These are phyloP conservation scores for Rhogogaster chlorosoma DNA, from an alignment of 2,888 invertebrate species.

Conservation along the genomic window DNA sequence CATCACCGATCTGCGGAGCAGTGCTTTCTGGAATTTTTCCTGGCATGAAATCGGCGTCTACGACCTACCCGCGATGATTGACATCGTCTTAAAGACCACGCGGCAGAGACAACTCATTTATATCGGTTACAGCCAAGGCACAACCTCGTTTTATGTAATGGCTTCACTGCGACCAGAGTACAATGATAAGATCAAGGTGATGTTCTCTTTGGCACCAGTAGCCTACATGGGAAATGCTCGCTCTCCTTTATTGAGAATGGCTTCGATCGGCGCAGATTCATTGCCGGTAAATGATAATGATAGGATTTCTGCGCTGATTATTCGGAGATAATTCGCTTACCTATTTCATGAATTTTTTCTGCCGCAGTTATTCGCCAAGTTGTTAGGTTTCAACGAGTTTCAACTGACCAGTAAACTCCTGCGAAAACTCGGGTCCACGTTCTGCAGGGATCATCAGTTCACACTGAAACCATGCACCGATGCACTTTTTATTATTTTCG, in stretches of 20 bases:
- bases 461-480: slow-evolving; percentile 84
- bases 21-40: slow-evolving; percentile 85
- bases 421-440: slow-evolving; percentile 77
- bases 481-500: slow-evolving; percentile 83
- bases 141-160: slow-evolving; percentile 85
- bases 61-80: slow-evolving; percentile 91
- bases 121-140: slow-evolving; percentile 90
- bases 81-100: slow-evolving; percentile 83
- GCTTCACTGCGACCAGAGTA: slow-evolving; percentile 83
- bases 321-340: not conserved
- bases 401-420: slow-evolving; percentile 78
- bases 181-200: slow-evolving; percentile 83
- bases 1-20: slow-evolving; percentile 71
- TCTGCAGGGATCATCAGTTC: slow-evolving; percentile 81
- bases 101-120: slow-evolving; percentile 84
- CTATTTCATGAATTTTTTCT: not conserved
- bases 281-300: slow-evolving; percentile 51
- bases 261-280: not conserved
- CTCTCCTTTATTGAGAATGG: slow-evolving; percentile 74
- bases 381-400: slow-evolving; percentile 83
- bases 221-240: slow-evolving; percentile 82
- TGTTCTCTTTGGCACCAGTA: slow-evolving; percentile 86
- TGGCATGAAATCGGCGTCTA: slow-evolving; percentile 91
- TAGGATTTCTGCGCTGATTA: not conserved
- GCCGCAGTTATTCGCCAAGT: slow-evolving; percentile 65